Conservation (phyloP, 2,113 vertebrate genomes). For the Sturnira hondurensis region DNA sequence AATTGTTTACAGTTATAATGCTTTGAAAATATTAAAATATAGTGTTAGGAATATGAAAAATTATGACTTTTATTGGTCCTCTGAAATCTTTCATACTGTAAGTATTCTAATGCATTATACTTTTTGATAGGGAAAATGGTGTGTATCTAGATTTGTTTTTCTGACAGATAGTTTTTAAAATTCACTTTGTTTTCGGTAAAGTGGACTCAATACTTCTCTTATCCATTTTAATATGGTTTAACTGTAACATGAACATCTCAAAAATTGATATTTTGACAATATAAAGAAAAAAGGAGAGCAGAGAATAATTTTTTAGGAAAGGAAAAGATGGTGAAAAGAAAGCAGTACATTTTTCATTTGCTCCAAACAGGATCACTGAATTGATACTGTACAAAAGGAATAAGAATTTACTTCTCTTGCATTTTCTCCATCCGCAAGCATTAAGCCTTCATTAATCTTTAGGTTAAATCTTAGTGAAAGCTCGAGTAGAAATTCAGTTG, state of each 20-base stretch:
- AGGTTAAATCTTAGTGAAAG: not conserved
- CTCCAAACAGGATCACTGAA: not conserved
- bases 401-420: not conserved
- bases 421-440: not conserved
- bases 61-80: slow-evolving; percentile 50
- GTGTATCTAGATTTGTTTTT: not conserved
- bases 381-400: not conserved
- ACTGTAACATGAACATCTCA: not conserved
- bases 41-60: slow-evolving; percentile 55
- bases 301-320: not conserved
- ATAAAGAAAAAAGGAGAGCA: not conserved
- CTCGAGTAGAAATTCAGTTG: not conserved
- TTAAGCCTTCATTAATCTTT: not conserved
- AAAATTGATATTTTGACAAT: not conserved
- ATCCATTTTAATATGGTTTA: not conserved
- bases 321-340: not conserved
- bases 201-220: not conserved
- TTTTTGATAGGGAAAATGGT: not conserved
- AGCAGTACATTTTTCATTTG: not conserved
- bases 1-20: slow-evolving; percentile 31
- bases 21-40: slow-evolving; percentile 46
- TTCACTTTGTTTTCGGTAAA: not conserved
- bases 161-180: not conserved
- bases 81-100: slow-evolving; percentile 60
- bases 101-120: not conserved